Percentiles rank a stretch among this genome's conserved stretches.
Conservation (phyloP, 1,140 invertebrate species). For the Calliphora vicina region DNA sequence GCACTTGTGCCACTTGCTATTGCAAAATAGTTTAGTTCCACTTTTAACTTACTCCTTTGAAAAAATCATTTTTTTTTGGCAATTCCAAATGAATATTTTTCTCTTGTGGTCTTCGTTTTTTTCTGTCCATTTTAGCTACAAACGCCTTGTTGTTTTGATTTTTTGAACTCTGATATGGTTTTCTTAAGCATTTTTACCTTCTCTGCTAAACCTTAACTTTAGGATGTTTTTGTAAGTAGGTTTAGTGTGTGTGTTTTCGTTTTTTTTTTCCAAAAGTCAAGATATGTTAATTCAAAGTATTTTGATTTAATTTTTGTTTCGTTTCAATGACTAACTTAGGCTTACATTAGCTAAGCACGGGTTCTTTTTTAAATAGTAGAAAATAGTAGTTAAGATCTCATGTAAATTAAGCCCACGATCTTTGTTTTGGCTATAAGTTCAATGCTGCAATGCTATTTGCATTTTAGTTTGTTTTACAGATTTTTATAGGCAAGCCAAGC, state of each 20-base stretch:
- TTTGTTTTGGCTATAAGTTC: constrained; percentile 29
- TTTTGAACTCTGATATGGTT: constrained; percentile 24
- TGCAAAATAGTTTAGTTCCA: constrained; percentile 7
- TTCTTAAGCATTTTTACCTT: background rate
- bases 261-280: background rate
- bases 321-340: constrained; percentile 30
- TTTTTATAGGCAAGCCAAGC: background rate
- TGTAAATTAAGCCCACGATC: constrained; percentile 34
- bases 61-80: background rate
- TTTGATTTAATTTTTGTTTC: constrained; percentile 30
- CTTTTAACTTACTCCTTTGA: background rate
- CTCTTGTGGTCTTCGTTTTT: background rate
- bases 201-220: background rate
- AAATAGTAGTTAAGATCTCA: constrained; percentile 28
- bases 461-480: background rate
- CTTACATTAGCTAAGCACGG: background rate
- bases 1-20: constrained; percentile 56
- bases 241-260: no score
- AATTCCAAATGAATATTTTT: background rate
- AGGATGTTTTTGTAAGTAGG: constrained; percentile 18
- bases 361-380: background rate
- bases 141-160: constrained; percentile 29
- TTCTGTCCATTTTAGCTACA: background rate
- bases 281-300: constrained; percentile 31
- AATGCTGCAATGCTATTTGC: constrained; percentile 20